phyloP scores from a whole-genome alignment of 2,888 invertebrate genomes.

The Brenthis hecate region DNA sequence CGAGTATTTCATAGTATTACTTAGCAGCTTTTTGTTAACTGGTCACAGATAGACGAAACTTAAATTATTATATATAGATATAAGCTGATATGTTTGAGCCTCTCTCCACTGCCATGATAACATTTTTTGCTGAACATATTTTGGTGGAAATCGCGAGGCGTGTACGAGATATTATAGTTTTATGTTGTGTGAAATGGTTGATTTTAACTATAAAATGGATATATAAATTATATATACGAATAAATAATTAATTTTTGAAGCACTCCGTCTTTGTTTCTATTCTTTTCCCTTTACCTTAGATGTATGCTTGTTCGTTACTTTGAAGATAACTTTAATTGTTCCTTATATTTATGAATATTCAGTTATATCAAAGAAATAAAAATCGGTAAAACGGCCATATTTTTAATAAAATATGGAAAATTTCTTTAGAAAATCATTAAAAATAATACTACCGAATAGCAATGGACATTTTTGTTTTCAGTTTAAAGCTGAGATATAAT shows the following conservation, averaged over 20 bases:
- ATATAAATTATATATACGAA: conserved; percentile 82
- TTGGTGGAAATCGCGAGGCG: conserved; percentile 49
- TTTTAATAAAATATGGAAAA: too few species aligned
- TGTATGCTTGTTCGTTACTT: not conserved
- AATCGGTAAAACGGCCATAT: too few species aligned
- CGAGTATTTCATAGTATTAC: conserved; percentile 67
- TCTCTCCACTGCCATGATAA: conserved; percentile 52
- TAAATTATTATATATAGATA: conserved; percentile 43
- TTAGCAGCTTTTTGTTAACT: conserved; percentile 48
- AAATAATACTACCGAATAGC: too few species aligned
- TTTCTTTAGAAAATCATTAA: too few species aligned
- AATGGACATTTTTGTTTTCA: too few species aligned
- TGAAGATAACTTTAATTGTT: too few species aligned
- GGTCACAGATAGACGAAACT: conserved; percentile 37
- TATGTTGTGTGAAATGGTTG: conserved; percentile 77
- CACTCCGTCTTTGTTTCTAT: conserved; percentile 64
- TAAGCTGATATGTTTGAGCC: conserved; percentile 44
- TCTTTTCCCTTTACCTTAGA: not conserved
- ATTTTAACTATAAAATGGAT: conserved; percentile 79
- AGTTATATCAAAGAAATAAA: too few species aligned
- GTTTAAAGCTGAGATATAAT: too few species aligned
- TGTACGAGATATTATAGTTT: conserved; percentile 53
- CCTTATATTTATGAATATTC: too few species aligned
- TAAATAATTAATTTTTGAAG: conserved; percentile 82
- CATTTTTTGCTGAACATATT: conserved; percentile 46